Base-by-base conservation (phyloP, 1,140 invertebrate species). In the Megathymus violae region DNA sequence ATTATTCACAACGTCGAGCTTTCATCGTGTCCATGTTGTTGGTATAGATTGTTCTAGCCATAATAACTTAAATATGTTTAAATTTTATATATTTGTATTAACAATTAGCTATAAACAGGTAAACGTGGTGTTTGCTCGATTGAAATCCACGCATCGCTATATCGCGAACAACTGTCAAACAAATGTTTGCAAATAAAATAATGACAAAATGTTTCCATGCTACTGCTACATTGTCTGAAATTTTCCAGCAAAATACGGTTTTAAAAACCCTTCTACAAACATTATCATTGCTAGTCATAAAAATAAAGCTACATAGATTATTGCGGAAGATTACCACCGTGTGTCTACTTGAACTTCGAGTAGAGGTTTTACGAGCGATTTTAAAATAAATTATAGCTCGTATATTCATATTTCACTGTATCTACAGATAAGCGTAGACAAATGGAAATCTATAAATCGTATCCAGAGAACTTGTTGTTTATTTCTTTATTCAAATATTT, bases 271-370 rank as follows among this genome's bases (percentile, higher is more conserved):
- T 76, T 74, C 70, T 73, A 64, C 67, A 44, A 67, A 36, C 19
- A 47, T 66, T 71, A 71, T 69, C 76, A 74, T 69, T 60, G 50
- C 56, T 16, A 43, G 48, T 56, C 54, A 78, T 82, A 79, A 73
- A 67, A 79, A 81, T 79, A 85, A 80, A 85, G 67, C 71, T 54
- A 65, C 63, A 64, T 62, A 70, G 64, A 79, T 80, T 87, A 85
- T 77, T 74, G 72, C 69, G 44, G 48, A 67, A 64, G 56, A 60
- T 62, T 46, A 44, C 38, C 59, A 62, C 67, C 60, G 66, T 64
- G 47, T 66, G 56, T 67, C 58, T 54, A 60, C 50, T 67, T 72
- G 66, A 63, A 62, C 51, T 62, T 52, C 48, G 51, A 74, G 62
- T 65, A 43, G 43, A 46, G 17, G 22, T 48, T 80, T 85, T 78